phyloP scores from a whole-genome alignment of 2,888 invertebrate species.

The Heteromurus nitidus region DNA sequence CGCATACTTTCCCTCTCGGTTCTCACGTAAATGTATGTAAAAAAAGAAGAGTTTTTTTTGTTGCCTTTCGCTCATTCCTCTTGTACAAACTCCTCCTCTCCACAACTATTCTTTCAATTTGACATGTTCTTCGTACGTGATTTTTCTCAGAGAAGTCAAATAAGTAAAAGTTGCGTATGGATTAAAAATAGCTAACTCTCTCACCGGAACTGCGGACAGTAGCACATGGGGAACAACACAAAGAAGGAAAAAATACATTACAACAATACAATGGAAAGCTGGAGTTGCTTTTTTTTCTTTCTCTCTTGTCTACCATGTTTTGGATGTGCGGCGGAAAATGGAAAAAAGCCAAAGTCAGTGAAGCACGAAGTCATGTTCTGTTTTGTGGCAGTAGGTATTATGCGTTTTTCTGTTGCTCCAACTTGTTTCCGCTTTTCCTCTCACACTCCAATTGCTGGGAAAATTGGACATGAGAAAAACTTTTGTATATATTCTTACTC shows the following conservation, averaged over 20 bases:
- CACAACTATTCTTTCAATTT: conserved; percentile 68
- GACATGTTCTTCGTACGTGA: conserved; percentile 70
- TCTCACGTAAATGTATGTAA: too few species aligned
- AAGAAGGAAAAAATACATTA: conserved; percentile 20
- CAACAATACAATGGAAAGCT: conserved; percentile 13
- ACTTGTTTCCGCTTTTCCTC: too few species aligned
- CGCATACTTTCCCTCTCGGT: too few species aligned
- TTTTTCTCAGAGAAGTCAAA: conserved; percentile 66
- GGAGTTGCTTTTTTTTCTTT: not conserved
- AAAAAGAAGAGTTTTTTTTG: too few species aligned
- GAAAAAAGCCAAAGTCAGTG: conserved; percentile 48
- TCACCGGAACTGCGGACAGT: conserved; percentile 68
- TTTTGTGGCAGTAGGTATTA: conserved; percentile 19
- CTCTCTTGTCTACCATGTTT: not conserved
- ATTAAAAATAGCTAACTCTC: conserved; percentile 59
- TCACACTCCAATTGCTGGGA: too few species aligned
- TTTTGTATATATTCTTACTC: too few species aligned
- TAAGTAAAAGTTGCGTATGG: conserved; percentile 38
- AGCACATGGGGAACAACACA: conserved; percentile 9
- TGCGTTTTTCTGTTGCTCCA: too few species aligned
- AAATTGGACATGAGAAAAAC: too few species aligned
- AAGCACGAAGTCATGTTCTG: conserved; percentile 44
- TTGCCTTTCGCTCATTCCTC: not conserved
- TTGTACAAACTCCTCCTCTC: conserved; percentile 32
- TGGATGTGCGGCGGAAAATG: conserved; percentile 27